phyloP scores from a whole-genome alignment of 2,888 invertebrate genomes.

The Perithous albicinctus region DNA sequence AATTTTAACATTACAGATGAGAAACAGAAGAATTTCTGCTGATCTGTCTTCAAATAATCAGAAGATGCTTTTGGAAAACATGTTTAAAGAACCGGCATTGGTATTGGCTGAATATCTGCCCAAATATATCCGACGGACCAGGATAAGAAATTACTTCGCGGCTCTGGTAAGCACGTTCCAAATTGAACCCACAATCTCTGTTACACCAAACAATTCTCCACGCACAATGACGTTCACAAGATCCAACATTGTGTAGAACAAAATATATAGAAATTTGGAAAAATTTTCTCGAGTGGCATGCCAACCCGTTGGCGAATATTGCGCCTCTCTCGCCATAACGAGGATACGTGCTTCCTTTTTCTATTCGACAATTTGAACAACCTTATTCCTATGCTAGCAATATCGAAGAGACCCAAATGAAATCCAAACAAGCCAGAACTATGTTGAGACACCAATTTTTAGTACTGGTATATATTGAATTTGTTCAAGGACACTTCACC shows the following conservation, averaged over 20 bases:
- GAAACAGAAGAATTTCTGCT: background rate
- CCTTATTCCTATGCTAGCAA: constrained; percentile 6
- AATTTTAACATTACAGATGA: background rate
- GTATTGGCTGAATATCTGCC: background rate
- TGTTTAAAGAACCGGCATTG: background rate
- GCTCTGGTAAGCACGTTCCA: constrained; percentile 22
- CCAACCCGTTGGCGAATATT: constrained; percentile 43
- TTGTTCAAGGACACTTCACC: background rate
- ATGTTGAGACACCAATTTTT: background rate
- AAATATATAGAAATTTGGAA: constrained; percentile 41
- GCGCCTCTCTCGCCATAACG: constrained; percentile 38
- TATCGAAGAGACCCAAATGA: constrained; percentile 3
- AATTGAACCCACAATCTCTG: constrained; percentile 47
- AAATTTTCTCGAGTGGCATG: constrained; percentile 25
- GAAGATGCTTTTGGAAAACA: background rate
- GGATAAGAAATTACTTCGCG: background rate
- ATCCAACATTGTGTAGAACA: constrained; percentile 3
- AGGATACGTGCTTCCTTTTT: constrained; percentile 55
- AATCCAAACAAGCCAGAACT: background rate
- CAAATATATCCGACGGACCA: constrained; percentile 56
- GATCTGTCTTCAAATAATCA: background rate
- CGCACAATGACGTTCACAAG: constrained; percentile 6
- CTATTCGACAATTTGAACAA: background rate
- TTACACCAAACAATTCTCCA: constrained; percentile 19
- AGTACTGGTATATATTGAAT: background rate